These are phyloP conservation scores for Mixornis gularis DNA, from an alignment of 2,113 vertebrate species.

Conservation along the genomic window DNA sequence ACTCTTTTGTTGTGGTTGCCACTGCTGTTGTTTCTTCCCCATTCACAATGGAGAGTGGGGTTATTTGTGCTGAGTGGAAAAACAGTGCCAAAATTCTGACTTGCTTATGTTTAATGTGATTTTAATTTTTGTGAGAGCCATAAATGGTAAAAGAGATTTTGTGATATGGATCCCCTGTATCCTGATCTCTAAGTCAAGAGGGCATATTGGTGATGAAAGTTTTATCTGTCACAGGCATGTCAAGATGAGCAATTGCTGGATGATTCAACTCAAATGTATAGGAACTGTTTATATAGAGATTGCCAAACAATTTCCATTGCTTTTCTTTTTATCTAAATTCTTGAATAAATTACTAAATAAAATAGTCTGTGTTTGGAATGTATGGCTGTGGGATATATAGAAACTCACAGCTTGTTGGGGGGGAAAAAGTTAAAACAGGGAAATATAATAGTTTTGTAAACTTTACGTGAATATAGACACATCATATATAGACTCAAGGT, in stretches of 20 bases:
- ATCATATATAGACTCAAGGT: constrained; percentile 37
- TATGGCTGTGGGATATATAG: constrained; percentile 56
- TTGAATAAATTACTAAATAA: constrained; percentile 57
- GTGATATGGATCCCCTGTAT: background rate
- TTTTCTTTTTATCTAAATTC: constrained; percentile 60
- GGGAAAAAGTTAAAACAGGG: constrained; percentile 38
- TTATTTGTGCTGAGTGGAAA: constrained; percentile 38
- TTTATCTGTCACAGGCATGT: constrained; percentile 23
- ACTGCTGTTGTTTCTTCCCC: constrained; percentile 42
- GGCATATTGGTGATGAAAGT: constrained; percentile 12
- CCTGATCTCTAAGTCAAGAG: background rate
- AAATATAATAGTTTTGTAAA: constrained; percentile 51
- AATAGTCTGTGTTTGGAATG: constrained; percentile 57
- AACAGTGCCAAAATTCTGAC: constrained; percentile 13
- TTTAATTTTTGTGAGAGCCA: constrained; percentile 21
- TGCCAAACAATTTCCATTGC: constrained; percentile 52
- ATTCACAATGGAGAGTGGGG: constrained; percentile 38
- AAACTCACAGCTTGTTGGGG: constrained; percentile 28
- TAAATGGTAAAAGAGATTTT: background rate
- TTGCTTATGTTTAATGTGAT: constrained; percentile 16
- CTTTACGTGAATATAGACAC: constrained; percentile 31
- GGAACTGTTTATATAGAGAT: constrained; percentile 33
- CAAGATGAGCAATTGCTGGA: background rate
- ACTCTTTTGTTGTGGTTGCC: constrained; percentile 59
- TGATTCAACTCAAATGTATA: constrained; percentile 53